These are phyloP conservation scores for Ernsta delagoae DNA, from an alignment of 2,888 invertebrate species.

Conservation along the genomic window DNA sequence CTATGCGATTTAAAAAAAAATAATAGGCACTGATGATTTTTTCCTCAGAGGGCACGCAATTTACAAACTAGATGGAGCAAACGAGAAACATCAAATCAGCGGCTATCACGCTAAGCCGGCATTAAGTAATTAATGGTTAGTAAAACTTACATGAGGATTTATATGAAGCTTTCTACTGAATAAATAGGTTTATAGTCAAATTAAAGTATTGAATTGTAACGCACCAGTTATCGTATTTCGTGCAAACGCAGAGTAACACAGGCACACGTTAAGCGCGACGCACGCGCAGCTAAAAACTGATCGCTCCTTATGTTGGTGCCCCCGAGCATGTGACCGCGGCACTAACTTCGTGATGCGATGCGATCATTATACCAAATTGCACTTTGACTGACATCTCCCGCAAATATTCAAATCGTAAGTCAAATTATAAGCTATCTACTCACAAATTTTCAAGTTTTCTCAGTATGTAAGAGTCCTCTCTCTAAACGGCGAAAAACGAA, in stretches of 20 bases:
- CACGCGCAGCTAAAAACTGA: slow-evolving; percentile 72
- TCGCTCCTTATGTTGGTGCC: slow-evolving; percentile 67
- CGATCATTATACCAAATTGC: slow-evolving; percentile 57
- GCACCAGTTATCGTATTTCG: slow-evolving; percentile 64
- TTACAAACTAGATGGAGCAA: slow-evolving; percentile 7
- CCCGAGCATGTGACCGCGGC: slow-evolving; percentile 71
- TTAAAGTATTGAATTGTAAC: slow-evolving; percentile 48
- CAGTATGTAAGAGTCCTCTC: no score
- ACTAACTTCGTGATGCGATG: slow-evolving; percentile 54
- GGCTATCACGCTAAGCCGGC: slow-evolving; percentile 7
- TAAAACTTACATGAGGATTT: slow-evolving; percentile 3
- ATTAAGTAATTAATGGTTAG: slow-evolving; percentile 12
- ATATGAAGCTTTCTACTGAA: background rate
- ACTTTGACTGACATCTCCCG: slow-evolving; percentile 46
- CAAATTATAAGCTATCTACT: background rate
- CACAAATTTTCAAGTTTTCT: no score
- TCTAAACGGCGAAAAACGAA: no score
- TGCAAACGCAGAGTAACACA: slow-evolving; percentile 10
- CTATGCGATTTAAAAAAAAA: background rate
- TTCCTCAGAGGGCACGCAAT: slow-evolving; percentile 15
- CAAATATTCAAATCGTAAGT: slow-evolving; percentile 5
- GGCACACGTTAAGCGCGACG: slow-evolving; percentile 65
- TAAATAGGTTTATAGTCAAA: slow-evolving; percentile 1
- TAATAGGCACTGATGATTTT: background rate
- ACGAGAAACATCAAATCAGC: slow-evolving; percentile 12